Base-by-base conservation (phyloP, 2,888 invertebrate genomes). In the Pseudococcus viburni region DNA sequence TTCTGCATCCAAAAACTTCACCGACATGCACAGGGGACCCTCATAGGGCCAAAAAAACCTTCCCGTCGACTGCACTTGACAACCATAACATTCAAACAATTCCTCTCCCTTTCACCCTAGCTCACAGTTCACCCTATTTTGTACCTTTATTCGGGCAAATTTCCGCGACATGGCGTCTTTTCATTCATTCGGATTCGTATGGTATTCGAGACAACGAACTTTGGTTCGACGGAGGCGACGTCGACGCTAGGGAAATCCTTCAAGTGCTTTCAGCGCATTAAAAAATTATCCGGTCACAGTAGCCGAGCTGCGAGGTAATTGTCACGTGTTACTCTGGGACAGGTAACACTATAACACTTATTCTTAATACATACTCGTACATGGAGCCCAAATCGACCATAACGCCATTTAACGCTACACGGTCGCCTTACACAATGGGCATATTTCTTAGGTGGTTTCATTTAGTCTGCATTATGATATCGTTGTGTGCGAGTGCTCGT, bases 371-470 rank as follows among this genome's bases (percentile, higher is more conserved):
- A 59, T 17, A 51, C 15, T 15, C 59, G 19, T 19, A 59, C 59
- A 19, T 59, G 59, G 59, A 59, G n/a, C 59, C 59, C 59, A 19
- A 59, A 59, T 59, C 59, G 59, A 59, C 59, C 59, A 59, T 59
- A 59, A 59, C 59, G 19, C 19, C 59, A 19, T 59, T 59, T 19
- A 59, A 59, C 59, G 59, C 59, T 59, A 59, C 59, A 59, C 59
- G 59, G 59, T 59, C 59, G 59, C 59, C 59, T 59, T 59, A 59
- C 59, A 59, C 59, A 59, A 59, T 59, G 59, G 59, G 1, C 59
- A 59, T 19, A 59, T 19, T 59, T 59, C 59, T 59, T 59, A 59
- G 59, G 19, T 59, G 59, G 19, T 59, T 59, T 59, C 59, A 59
- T 59, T 59, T 59, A 55, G 55, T 55, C 17, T 1, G 55, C 11